Percentiles rank a stretch among this genome's conserved stretches.
Evolutionary conservation across 2,888 invertebrate species (phyloP).

Genomic region (Dynastes tityus): DNA sequence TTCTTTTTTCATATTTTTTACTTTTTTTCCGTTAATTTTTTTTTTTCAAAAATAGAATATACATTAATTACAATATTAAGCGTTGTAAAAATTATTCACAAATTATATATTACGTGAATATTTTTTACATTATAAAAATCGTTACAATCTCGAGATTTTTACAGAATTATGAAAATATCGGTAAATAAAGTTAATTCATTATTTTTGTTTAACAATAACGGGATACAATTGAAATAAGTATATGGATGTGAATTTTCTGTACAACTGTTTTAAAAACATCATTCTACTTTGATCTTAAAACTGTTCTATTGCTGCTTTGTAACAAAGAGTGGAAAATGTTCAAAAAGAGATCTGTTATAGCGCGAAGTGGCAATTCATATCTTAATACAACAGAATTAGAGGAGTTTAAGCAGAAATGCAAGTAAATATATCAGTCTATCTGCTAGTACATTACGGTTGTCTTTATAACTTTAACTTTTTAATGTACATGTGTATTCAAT

Average conservation of each 20-base stretch:
- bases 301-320: too few species aligned
- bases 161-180: conserved; percentile 43
- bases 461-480: too few species aligned
- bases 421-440: too few species aligned
- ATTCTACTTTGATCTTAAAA: too few species aligned
- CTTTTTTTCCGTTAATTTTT: conserved; percentile 25
- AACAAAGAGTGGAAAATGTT: too few species aligned
- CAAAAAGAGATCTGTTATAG: too few species aligned
- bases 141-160: conserved; percentile 38
- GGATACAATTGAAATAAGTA: conserved; percentile 23
- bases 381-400: too few species aligned
- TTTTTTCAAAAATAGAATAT: conserved; percentile 26
- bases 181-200: conserved; percentile 29
- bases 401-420: too few species aligned
- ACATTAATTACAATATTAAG: conserved; percentile 33
- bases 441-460: too few species aligned
- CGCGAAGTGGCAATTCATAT: too few species aligned
- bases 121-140: conserved; percentile 50
- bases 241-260: conserved; percentile 44
- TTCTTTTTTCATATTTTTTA: conserved; percentile 31
- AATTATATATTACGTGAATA: conserved; percentile 29
- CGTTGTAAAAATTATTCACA: conserved; percentile 49
- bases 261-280: background rate
- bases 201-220: conserved; percentile 45
- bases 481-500: too few species aligned